phyloP scores from a whole-genome alignment of 2,113 vertebrate species.

The Eleginops maclovinus region DNA sequence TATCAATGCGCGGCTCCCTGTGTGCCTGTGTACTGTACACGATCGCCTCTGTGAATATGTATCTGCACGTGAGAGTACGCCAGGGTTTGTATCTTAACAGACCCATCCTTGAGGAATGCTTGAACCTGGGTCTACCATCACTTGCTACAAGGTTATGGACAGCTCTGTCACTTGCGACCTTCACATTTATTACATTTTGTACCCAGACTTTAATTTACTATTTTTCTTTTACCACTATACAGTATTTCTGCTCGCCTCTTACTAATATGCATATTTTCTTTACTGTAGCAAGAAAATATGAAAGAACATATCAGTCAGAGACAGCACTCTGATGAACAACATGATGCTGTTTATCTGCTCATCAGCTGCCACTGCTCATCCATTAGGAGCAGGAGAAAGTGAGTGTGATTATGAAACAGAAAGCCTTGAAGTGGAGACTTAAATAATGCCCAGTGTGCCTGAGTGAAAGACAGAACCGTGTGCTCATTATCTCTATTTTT shows the following conservation, averaged over 20 bases:
- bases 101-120: constrained; percentile 55
- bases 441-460: constrained; percentile 29
- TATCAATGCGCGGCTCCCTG: constrained; percentile 66
- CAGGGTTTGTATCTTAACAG: constrained; percentile 50
- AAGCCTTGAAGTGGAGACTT: constrained; percentile 22
- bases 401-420: constrained; percentile 46
- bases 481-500: constrained; percentile 38
- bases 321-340: constrained; percentile 17
- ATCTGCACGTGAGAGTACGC: constrained; percentile 42
- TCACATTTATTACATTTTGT: constrained; percentile 43
- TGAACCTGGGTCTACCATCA: constrained; percentile 22
- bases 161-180: constrained; percentile 4
- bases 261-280: constrained; percentile 54
- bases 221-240: neutral
- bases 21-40: constrained; percentile 54
- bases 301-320: constrained; percentile 64
- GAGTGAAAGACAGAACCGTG: constrained; percentile 21
- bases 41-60: constrained; percentile 49
- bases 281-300: constrained; percentile 70
- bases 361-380: constrained; percentile 14
- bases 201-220: neutral
- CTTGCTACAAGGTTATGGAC: neutral
- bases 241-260: neutral
- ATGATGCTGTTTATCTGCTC: constrained; percentile 26
- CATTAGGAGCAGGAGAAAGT: constrained; percentile 48